These are phyloP conservation scores for Sphaerophoria taeniata DNA, from an alignment of 2,888 invertebrate species.

Conservation along the genomic window DNA sequence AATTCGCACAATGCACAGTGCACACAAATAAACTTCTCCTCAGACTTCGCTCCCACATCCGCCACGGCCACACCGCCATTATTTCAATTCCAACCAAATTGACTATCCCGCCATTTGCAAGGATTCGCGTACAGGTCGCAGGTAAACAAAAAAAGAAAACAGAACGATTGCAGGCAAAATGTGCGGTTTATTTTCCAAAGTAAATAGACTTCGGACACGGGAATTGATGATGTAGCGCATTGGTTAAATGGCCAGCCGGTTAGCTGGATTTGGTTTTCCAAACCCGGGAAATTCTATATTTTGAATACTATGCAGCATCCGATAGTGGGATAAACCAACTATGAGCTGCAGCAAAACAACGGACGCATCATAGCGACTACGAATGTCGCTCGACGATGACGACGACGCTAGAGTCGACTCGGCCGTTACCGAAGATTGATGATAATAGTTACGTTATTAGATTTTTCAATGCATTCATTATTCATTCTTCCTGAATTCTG, in stretches of 20 bases:
- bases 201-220: constrained; percentile 31
- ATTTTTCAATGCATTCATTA: constrained; percentile 74
- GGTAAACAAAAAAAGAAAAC: constrained; percentile 32
- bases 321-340: constrained; percentile 26
- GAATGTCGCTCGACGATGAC: constrained; percentile 34
- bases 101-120: neutral
- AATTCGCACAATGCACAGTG: constrained; percentile 68
- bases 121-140: neutral
- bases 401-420: constrained; percentile 62
- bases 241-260: constrained; percentile 21
- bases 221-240: constrained; percentile 56
- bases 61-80: neutral
- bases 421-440: constrained; percentile 69
- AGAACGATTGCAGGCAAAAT: constrained; percentile 27
- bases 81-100: too few species aligned
- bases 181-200: constrained; percentile 25
- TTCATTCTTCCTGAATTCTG: constrained; percentile 57
- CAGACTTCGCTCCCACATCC: neutral
- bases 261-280: constrained; percentile 26
- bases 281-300: constrained; percentile 44
- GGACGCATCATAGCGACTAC: constrained; percentile 11
- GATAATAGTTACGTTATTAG: constrained; percentile 73
- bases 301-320: constrained; percentile 56
- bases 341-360: constrained; percentile 6
- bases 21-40: neutral